Percentiles rank a stretch among this genome's conserved stretches.
phyloP scores from a whole-genome alignment of 1,140 invertebrate species.

The Phortica variegata region DNA sequence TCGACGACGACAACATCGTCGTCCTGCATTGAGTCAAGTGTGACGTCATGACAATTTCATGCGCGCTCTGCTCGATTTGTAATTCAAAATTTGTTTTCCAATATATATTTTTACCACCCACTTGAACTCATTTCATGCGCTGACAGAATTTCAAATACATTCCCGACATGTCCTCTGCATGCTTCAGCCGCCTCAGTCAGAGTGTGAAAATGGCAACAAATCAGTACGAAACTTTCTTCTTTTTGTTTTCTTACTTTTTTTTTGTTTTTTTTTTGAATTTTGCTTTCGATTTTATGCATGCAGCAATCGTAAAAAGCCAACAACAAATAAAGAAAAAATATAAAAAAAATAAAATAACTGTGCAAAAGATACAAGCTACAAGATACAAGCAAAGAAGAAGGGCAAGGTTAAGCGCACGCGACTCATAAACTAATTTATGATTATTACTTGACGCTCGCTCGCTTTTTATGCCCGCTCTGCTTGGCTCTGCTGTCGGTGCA shows the following conservation, averaged over 20 bases:
- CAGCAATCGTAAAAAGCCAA: constrained; percentile 44
- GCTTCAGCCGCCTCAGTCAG: too few relatives aligned
- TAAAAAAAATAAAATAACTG: not conserved
- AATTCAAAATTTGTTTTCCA: constrained; percentile 55
- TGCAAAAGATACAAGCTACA: constrained; percentile 4
- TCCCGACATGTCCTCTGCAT: constrained; percentile 2
- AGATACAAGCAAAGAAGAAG: too few relatives aligned
- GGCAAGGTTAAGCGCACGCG: constrained; percentile 51
- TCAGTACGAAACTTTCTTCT: constrained; percentile 1
- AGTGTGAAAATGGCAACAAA: too few relatives aligned
- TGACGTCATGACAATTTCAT: constrained; percentile 28
- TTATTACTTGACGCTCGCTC: constrained; percentile 48
- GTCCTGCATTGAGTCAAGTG: constrained; percentile 24
- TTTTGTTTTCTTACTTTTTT: not conserved
- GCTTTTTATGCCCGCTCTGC: constrained; percentile 43
- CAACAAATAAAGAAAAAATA: constrained; percentile 27
- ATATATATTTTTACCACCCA: constrained; percentile 37
- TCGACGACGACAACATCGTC: too few relatives aligned
- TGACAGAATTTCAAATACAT: constrained; percentile 46
- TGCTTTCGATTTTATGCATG: constrained; percentile 38
- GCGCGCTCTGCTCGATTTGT: constrained; percentile 38
- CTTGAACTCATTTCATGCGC: constrained; percentile 29
- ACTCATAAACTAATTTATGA: constrained; percentile 56
- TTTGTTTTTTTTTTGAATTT: not conserved
- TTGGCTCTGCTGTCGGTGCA: too few relatives aligned